These are phyloP conservation scores for Erinaceus europaeus DNA, from an alignment of 2,113 vertebrate genomes.

Conservation along the genomic window DNA sequence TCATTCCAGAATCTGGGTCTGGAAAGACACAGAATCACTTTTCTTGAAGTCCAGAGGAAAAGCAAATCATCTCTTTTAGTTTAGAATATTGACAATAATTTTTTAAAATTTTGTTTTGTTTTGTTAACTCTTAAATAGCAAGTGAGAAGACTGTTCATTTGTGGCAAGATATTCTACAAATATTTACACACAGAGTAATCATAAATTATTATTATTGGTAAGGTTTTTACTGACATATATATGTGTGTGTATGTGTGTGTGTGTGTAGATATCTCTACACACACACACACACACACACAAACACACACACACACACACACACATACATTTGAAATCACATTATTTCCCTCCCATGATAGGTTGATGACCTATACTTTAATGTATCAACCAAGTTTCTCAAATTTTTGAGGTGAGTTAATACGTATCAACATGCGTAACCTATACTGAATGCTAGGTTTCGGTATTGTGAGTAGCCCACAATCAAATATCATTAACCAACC, in stretches of 20 bases:
- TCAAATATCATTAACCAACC: background rate
- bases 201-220: background rate
- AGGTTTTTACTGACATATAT: background rate
- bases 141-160: background rate
- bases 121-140: background rate
- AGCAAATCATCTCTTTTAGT: no score
- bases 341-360: no score
- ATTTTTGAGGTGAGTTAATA: background rate
- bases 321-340: no score
- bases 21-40: background rate
- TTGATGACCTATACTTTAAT: constrained; percentile 17
- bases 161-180: background rate
- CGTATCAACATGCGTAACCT: background rate
- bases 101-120: no score
- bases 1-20: background rate
- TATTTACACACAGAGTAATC: background rate
- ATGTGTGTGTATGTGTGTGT: no score
- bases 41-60: no score
- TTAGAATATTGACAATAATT: no score
- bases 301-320: no score
- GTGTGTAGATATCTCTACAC: no score
- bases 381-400: background rate
- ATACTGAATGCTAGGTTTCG: background rate
- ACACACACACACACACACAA: no score
- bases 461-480: background rate